Evolutionary conservation across 37 sponge, comb jelly and placozoan species (phyloP), one percentile per base, ranked within the genome.

Genomic region (Tethya wilhelma): DNA sequence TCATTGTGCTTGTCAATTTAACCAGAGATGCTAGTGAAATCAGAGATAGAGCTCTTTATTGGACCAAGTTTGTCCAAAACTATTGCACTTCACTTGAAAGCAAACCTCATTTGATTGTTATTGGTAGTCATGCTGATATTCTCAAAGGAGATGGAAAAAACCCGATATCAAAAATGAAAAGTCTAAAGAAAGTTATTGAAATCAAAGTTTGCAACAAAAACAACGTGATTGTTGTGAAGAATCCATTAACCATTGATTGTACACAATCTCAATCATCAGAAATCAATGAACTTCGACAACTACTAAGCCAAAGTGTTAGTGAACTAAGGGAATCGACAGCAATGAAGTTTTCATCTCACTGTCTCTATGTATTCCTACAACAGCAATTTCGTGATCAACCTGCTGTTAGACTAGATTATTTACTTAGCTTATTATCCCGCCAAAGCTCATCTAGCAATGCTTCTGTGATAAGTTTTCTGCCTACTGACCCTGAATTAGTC

Each of bases 41-140:
- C 22, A 71, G 5, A 71, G 49, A 71, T 19, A 7, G 14, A 30
- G 29, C 14, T 7, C 28, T 44, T 71, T 23, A 39, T 17, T 40
- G 39, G 71, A 23, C 20, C n/a, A 3, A 19, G 11, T 40, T 39
- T 30, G 44, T 44, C 44, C 5, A 19, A n/a, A 36, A 71, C 17
- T 25, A 31, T 11, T 29, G 49, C 32, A 4, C 28, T 6, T 8
- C 8, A n/a, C 49, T 39, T 2, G 20, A 25, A 4, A 44, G 44
- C 4, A 67, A 25, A 29, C 5, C 42, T 19, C 71, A 71, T 40
- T 4, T 71, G n/a, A 71, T 71, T 19, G 29, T 44, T 6, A 31
- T 71, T 7, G 71, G 49, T 25, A 71, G 71, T 30, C 49, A 44
- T 71, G 17, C 71, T 6, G 71, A 71, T 71, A 17, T n/a, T 2